Evolutionary conservation across 2,888 invertebrate genomes (phyloP), one percentile per base, ranked within the genome.

Genomic region (Azorinus chamasolen): DNA sequence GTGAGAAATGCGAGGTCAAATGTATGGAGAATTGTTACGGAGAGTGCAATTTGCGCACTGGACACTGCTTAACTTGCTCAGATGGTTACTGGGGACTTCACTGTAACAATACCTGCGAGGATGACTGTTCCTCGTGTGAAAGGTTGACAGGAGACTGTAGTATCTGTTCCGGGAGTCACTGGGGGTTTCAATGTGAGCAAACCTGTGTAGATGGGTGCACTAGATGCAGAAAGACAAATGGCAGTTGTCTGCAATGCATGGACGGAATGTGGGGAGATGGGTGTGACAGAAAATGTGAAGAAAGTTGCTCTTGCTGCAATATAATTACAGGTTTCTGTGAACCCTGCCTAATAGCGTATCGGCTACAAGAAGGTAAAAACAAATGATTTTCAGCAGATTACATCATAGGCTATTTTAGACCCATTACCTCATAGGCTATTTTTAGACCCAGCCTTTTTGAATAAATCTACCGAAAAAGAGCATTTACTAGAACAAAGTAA

Each of bases 11-110:
- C 51, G 37, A 65, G 62, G 20, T 27, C 2, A 10, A 22, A 41
- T 71, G 71, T 39, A 5, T 37, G 14, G 24, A n/a, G 18, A 48
- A 24, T 0, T 77, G 77, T 25, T 4, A 24, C 0, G 51, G 32
- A 18, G 51, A 53, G 16, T 80, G 79, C 58, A 54, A 71, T 18
- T 45, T 22, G 39, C 8, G n/a, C 14, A 58, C 43, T 12, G 72
- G 72, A 22, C 32, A 72, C 0, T 80, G 79, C 54, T 14, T 41
- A 39, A 20, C 25, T 1, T 80, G 79, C 22, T 41, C 25, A n/a
- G 48, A 41, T 3, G 69, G 72, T 1, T 57, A 51, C 43, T 80
- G 79, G 79, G 79, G 79, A n/a, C 4, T 24, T 3, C 16, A 39
- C 8, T 80, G 79, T 45, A 45, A 72, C 14, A 37, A 48, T 20